phyloP scores from a whole-genome alignment of 2,797 vertebrate species.

The Mormyrops boulengeri region DNA sequence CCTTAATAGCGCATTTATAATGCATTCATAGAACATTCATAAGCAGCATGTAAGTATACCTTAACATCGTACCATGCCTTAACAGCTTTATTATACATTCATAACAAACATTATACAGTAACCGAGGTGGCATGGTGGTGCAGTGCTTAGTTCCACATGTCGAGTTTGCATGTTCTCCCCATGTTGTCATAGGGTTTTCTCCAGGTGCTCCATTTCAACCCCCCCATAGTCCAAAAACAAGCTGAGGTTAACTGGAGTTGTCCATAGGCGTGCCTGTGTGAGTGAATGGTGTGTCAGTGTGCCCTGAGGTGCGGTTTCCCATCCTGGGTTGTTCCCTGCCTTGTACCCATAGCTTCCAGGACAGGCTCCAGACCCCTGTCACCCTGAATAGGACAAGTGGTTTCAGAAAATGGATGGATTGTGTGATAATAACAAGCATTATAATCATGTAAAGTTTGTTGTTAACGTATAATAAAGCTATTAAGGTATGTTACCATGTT shows the following conservation, averaged over 20 bases:
- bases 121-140: not conserved
- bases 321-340: not conserved
- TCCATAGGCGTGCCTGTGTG: not conserved
- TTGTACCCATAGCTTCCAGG: not conserved
- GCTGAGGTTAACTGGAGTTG: not conserved
- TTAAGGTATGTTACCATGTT: not conserved
- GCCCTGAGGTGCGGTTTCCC: not conserved
- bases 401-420: not conserved
- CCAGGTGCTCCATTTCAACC: not conserved
- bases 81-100: not conserved
- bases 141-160: not conserved
- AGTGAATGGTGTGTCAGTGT: not conserved
- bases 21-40: not conserved
- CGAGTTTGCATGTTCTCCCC: not conserved
- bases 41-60: not conserved
- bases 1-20: not conserved
- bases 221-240: not conserved
- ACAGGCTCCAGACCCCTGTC: not conserved
- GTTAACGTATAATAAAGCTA: not conserved
- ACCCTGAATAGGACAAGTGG: not conserved
- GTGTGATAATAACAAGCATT: not conserved
- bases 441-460: not conserved
- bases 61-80: not conserved
- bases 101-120: not conserved
- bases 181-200: not conserved